phyloP scores from a whole-genome alignment of 64 coral and sea anemone species.

The Actinia equina region DNA sequence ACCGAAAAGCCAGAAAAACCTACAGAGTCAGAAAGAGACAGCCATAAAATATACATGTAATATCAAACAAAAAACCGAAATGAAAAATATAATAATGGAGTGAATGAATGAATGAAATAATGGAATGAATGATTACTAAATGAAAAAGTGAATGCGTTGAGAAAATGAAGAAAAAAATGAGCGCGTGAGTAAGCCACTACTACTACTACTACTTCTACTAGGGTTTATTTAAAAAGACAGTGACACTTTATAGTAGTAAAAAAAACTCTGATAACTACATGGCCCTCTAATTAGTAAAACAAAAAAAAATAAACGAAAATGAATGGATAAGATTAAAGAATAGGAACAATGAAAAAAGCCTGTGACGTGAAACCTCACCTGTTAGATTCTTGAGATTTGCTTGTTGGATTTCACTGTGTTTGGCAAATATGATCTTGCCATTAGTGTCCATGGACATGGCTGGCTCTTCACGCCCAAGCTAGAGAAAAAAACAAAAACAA shows the following conservation, averaged over 20 bases:
- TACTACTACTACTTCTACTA: too few relatives aligned
- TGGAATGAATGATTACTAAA: neutral
- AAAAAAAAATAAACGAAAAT: neutral
- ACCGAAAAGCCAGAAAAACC: too few relatives aligned
- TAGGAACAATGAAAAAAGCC: neutral
- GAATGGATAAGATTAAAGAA: neutral
- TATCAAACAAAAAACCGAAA: neutral
- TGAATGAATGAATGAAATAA: neutral
- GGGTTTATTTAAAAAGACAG: too few relatives aligned
- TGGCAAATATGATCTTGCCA: slow-evolving; percentile 99
- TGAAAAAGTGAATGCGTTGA: neutral
- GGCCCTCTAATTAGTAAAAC: too few relatives aligned
- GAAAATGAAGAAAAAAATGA: neutral
- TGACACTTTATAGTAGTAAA: too few relatives aligned
- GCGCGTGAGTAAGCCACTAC: neutral
- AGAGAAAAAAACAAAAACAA: neutral
- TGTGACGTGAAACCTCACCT: slow-evolving; percentile 42
- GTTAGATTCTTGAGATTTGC: slow-evolving; percentile 92
- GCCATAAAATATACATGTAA: too few relatives aligned
- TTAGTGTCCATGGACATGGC: slow-evolving; percentile 98
- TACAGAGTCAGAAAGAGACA: too few relatives aligned
- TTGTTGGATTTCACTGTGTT: slow-evolving; percentile 97
- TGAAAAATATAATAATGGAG: slow-evolving; percentile 22
- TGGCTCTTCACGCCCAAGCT: slow-evolving; percentile 97
- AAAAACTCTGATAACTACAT: too few relatives aligned